These are phyloP conservation scores for Argyra leucocephala DNA, from an alignment of 2,888 invertebrate genomes.

Conservation along the genomic window DNA sequence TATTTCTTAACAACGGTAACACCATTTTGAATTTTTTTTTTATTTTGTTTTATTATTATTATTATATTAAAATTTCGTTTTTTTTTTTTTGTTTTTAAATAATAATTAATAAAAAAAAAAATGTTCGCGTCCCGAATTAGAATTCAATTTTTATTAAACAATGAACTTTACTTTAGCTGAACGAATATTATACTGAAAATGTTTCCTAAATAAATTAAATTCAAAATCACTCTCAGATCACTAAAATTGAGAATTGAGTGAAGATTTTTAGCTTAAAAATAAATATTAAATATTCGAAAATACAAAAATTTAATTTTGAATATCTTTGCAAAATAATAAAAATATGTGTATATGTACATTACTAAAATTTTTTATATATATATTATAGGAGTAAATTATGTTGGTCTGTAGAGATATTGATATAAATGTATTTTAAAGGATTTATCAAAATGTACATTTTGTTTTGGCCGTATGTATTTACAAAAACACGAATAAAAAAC, in stretches of 20 bases:
- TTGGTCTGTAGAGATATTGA: too few species aligned
- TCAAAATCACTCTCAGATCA: not conserved
- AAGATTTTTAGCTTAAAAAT: not conserved
- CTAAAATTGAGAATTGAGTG: not conserved
- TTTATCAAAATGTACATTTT: too few species aligned
- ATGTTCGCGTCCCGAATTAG: not conserved
- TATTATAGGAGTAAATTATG: too few species aligned
- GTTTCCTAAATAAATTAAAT: not conserved
- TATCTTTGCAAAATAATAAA: not conserved
- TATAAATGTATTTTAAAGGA: too few species aligned
- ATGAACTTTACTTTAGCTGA: not conserved
- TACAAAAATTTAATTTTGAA: conserved; percentile 1
- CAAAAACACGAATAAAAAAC: too few species aligned
- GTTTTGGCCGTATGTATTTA: too few species aligned
- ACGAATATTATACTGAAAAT: not conserved
- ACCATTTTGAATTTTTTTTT: not conserved
- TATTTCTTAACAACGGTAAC: not conserved
- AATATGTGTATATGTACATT: too few species aligned
- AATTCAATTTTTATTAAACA: not conserved
- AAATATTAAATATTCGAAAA: not conserved
- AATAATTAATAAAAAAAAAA: not conserved
- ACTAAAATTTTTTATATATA: too few species aligned
- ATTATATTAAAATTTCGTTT: not conserved
- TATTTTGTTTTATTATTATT: not conserved
- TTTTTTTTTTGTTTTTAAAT: not conserved